Evolutionary conservation across 1,140 invertebrate genomes (phyloP), one percentile per base, ranked within the genome.

Genomic region (Coptotermes formosanus): DNA sequence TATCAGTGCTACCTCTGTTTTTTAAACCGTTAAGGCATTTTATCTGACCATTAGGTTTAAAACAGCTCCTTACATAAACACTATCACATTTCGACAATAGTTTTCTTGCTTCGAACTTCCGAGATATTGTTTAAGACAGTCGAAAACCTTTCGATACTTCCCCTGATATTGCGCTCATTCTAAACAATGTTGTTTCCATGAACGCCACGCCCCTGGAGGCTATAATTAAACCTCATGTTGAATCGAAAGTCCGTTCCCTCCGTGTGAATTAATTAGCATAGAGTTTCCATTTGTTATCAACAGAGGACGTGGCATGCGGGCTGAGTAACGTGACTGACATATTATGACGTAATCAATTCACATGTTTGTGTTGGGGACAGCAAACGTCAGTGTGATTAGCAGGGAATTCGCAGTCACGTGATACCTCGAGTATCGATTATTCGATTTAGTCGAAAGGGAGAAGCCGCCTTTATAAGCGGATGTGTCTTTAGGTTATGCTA

Each of bases 331-430:
- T 75, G 64, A 75, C 64, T n/a, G 64, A 75, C 64, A 75, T 75
- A 75, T 75, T 75, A 75, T 75, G 64, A 75, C 64, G 64, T 75
- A 75, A 30, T 75, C 64, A 75, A 75, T 75, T 75, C 64, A 75
- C 25, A 30, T 75, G 64, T 75, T 75, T 75, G 64, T 30, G 64
- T 75, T 75, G 64, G 64, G 64, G 64, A 75, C 64, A 75, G n/a
- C 4, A 8, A 75, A 30, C 25, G n/a, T 75, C 64, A 30, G 64
- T 75, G 64, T 75, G 64, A 75, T 75, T 75, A 75, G 64, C 64
- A 16, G 25, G 7, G 64, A 75, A 75, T 75, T 75, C 25, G 64
- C 64, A 75, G 64, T 75, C 64, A 75, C 64, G 64, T 75, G 64
- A 75, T 75, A 75, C 25, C 64, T n/a, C 64, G 25, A n/a, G 7